Evolutionary conservation across 1,140 invertebrate species (phyloP).

Genomic region (Ips nitidus): DNA sequence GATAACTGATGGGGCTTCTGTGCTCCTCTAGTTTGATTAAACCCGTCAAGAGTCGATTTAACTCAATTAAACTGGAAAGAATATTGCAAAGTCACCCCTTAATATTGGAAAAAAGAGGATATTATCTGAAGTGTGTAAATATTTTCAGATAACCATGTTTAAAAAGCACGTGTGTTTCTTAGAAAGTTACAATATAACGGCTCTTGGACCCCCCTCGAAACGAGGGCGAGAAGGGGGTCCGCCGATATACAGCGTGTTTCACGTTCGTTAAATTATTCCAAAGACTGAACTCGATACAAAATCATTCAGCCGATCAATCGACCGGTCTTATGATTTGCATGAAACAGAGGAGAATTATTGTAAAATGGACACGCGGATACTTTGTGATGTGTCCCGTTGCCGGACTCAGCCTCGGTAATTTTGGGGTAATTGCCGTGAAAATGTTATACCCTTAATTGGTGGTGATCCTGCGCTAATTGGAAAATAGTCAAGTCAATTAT

Average conservation of each 20-base stretch:
- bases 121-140: too few relatives aligned
- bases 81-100: not conserved
- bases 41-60: slow-evolving; percentile 28
- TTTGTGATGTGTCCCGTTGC: slow-evolving; percentile 7
- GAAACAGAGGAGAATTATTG: slow-evolving; percentile 24
- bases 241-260: slow-evolving; percentile 18
- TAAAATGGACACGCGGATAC: slow-evolving; percentile 17
- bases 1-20: slow-evolving; percentile 44
- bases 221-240: slow-evolving; percentile 6
- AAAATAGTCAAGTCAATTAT: not conserved
- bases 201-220: too few relatives aligned
- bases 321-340: slow-evolving; percentile 22
- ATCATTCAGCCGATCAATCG: slow-evolving; percentile 28
- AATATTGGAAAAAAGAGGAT: too few relatives aligned
- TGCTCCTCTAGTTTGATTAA: slow-evolving; percentile 27
- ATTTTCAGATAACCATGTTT: too few relatives aligned
- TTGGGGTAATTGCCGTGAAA: slow-evolving; percentile 24
- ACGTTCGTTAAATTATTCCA: slow-evolving; percentile 35
- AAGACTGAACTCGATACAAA: slow-evolving; percentile 28
- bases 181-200: too few relatives aligned
- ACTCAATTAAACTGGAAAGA: slow-evolving; percentile 30
- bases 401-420: slow-evolving; percentile 7
- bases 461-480: not conserved
- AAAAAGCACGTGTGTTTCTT: too few relatives aligned
- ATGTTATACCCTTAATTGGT: slow-evolving; percentile 8